Evolutionary conservation across 2,797 vertebrate species (phyloP), one percentile per base, ranked within the genome.

Genomic region (Odontamblyopus lacepedii): DNA sequence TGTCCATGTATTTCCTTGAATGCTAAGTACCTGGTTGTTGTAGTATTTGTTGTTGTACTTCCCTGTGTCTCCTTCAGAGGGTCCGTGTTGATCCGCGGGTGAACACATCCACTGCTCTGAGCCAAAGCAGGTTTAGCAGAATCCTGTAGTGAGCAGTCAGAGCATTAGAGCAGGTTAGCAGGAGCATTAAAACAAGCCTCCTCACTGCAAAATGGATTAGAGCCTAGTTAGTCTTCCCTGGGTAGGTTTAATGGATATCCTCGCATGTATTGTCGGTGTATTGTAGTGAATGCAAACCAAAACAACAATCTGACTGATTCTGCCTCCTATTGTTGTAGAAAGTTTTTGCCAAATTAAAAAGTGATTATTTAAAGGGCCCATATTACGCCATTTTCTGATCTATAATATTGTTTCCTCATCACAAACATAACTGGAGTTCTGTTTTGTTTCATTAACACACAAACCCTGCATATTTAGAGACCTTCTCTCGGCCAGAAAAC

Each of bases 121-220:
- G 82, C 80, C 68, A 80, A 82, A 89, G 85, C 51, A 79, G 87
- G 90, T 91, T 88, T 90, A 78, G 75, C 23, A 75, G 85, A 82
- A 74, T 81, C 83, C 76, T 91, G 83, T 69, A 77, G 74, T 71
- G 66, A 62, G 78, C 80, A 76, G 76, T 81, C 77, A 82, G 79
- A 83, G 84, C 74, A 83, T 86, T 90, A 81, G 77, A 0, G 41
- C 73, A 80, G 71, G 71, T 60, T 29, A 70, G 50, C 72, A 48
- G 74, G 61, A 87, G 79, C 75, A 87, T 88, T 91, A 88, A 90
- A 89, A 82, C 81, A 65, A 83, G 61, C 77, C 23, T 6, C 48
- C 64, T 80, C 44, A 8, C 76, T 73, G 82, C 41, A 63, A 41
- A 70, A 55, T 62, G 70, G 71, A 48, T 69, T 48, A 69, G 73